These are phyloP conservation scores for Caerostris darwini DNA, from an alignment of 1,140 invertebrate species.

Conservation along the genomic window DNA sequence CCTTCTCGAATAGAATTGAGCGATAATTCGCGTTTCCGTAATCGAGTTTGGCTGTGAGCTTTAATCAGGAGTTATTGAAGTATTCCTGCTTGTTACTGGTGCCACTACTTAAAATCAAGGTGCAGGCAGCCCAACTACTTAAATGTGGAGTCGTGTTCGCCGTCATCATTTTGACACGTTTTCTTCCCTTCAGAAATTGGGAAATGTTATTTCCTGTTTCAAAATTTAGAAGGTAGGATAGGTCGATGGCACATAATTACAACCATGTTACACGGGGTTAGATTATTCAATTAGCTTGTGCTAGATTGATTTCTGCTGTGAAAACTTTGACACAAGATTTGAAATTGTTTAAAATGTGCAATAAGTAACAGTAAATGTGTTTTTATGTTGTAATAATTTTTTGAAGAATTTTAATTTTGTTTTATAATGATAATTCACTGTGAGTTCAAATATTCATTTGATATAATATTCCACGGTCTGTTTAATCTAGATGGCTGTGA, in stretches of 20 bases:
- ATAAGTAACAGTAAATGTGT: too few relatives aligned
- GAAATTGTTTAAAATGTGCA: too few relatives aligned
- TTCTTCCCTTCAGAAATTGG: not conserved
- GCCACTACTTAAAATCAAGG: constrained; percentile 35
- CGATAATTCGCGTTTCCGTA: constrained; percentile 65
- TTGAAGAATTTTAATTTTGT: too few relatives aligned
- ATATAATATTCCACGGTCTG: too few relatives aligned
- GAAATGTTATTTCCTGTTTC: not conserved
- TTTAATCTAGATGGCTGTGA: not conserved
- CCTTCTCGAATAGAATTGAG: constrained; percentile 61
- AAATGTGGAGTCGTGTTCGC: not conserved
- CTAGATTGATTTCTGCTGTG: not conserved
- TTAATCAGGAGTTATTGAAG: constrained; percentile 69
- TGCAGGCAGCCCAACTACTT: not conserved
- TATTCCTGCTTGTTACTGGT: constrained; percentile 36
- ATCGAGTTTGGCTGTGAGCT: constrained; percentile 66
- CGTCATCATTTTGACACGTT: constrained; percentile 3
- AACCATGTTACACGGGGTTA: not conserved
- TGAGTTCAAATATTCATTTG: too few relatives aligned
- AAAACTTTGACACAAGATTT: not conserved
- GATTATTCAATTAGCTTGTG: not conserved
- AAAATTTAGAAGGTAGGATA: not conserved
- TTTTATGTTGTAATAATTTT: too few relatives aligned
- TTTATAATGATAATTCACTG: too few relatives aligned
- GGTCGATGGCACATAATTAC: not conserved